Conservation (phyloP, 64 coral and sea anemone species). For the Pocillopora verrucosa region DNA sequence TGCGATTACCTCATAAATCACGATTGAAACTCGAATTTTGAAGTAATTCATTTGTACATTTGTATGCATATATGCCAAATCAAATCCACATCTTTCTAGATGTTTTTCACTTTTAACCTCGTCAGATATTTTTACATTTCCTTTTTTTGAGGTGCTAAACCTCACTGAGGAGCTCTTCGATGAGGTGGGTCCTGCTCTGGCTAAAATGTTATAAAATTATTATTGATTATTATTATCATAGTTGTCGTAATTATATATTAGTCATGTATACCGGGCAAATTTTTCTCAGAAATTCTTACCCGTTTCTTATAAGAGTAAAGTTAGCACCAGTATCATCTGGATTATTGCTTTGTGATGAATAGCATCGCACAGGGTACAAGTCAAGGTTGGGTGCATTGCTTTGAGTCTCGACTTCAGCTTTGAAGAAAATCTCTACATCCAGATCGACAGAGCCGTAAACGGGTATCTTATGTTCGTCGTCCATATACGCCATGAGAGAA, state of each 20-base stretch:
- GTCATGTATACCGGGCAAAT: not conserved
- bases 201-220: too few relatives aligned
- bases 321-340: not conserved
- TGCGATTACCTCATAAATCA: too few relatives aligned
- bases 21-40: too few relatives aligned
- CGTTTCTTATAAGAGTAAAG: not conserved
- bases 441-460: not conserved
- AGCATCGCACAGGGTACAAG: not conserved
- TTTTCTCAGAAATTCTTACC: not conserved
- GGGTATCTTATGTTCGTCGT: not conserved
- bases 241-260: not conserved
- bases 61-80: too few relatives aligned
- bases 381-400: not conserved
- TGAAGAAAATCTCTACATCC: not conserved
- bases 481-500: not conserved
- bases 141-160: too few relatives aligned
- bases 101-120: too few relatives aligned
- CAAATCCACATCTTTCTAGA: too few relatives aligned
- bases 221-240: too few relatives aligned
- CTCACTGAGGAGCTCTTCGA: too few relatives aligned
- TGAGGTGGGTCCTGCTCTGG: too few relatives aligned
- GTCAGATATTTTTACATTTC: too few relatives aligned
- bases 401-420: not conserved
- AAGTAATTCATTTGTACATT: too few relatives aligned
- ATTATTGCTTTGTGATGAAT: not conserved